These are phyloP conservation scores for Phyllopteryx taeniolatus DNA, from an alignment of 2,113 vertebrate genomes.

Conservation along the genomic window DNA sequence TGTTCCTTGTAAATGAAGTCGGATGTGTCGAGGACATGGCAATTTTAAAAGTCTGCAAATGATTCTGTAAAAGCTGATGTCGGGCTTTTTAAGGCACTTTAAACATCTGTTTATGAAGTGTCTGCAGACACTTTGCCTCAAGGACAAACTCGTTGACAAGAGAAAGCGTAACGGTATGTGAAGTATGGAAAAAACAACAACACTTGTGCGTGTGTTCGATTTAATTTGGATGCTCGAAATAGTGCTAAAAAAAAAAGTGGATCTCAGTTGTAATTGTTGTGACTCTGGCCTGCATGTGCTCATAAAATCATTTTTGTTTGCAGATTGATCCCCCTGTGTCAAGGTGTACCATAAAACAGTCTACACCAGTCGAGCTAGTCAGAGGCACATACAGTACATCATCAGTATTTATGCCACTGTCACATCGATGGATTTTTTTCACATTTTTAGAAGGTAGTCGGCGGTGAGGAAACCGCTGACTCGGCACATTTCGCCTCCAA, in stretches of 20 bases:
- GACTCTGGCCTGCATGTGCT: neutral
- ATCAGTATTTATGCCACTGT: neutral
- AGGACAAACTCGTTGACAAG: constrained; percentile 23
- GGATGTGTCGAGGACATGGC: neutral
- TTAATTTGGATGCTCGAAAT: constrained; percentile 21
- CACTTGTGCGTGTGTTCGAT: constrained; percentile 11
- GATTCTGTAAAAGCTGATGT: constrained; percentile 28
- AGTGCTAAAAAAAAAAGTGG: neutral
- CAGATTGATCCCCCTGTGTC: neutral
- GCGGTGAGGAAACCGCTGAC: neutral
- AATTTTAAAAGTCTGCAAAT: constrained; percentile 11
- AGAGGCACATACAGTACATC: neutral
- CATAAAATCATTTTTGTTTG: constrained; percentile 34
- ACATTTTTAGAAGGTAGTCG: neutral
- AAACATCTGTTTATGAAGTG: constrained; percentile 44
- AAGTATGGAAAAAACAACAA: constrained; percentile 25
- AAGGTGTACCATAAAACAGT: neutral
- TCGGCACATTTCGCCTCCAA: neutral
- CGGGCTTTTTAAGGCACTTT: constrained; percentile 27
- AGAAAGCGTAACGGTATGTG: constrained; percentile 11
- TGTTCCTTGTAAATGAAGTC: constrained; percentile 1
- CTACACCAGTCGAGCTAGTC: neutral
- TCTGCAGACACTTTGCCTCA: constrained; percentile 25
- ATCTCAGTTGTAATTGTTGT: neutral
- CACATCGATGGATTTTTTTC: neutral